Evolutionary conservation across 2,113 vertebrate species (phyloP).

Genomic region (Chloebia gouldiae): DNA sequence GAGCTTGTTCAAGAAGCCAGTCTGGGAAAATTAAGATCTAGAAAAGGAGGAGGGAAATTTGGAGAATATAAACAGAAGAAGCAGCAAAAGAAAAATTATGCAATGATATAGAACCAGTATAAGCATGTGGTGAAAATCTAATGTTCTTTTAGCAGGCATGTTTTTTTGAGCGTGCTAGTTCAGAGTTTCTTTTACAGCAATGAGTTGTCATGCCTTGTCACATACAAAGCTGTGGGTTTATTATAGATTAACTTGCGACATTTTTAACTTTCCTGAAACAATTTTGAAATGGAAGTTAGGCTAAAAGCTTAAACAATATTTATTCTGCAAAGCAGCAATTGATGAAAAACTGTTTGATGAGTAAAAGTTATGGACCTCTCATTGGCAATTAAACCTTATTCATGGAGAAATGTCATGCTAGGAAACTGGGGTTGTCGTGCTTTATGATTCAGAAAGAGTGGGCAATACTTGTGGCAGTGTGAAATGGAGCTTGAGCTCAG

Average conservation of each 20-base stretch:
- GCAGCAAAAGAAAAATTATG: neutral
- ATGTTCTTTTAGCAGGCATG: conserved; percentile 24
- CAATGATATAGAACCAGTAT: neutral
- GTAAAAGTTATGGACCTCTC: conserved; percentile 25
- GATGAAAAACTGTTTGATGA: conserved; percentile 21
- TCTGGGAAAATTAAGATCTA: neutral
- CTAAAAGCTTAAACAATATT: neutral
- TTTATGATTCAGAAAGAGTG: conserved; percentile 47
- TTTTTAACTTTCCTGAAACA: conserved; percentile 44
- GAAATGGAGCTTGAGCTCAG: conserved; percentile 16
- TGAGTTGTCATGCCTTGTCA: conserved; percentile 30
- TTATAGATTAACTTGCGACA: conserved; percentile 20
- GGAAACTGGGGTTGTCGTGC: neutral
- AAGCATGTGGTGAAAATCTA: neutral
- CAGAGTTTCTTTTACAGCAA: neutral
- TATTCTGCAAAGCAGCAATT: neutral
- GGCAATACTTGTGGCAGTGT: neutral
- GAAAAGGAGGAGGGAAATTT: neutral
- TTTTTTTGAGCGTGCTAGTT: neutral
- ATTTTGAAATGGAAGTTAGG: conserved; percentile 13
- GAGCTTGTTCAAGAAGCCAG: neutral
- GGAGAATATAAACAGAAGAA: neutral
- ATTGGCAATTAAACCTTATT: neutral
- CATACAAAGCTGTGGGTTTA: conserved; percentile 34
- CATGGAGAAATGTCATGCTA: neutral